A percentile compares a stretch with the other conserved stretches of the same genome.
Evolutionary conservation across 2,888 invertebrate genomes (phyloP).

Genomic region (Lamproptera curius): DNA sequence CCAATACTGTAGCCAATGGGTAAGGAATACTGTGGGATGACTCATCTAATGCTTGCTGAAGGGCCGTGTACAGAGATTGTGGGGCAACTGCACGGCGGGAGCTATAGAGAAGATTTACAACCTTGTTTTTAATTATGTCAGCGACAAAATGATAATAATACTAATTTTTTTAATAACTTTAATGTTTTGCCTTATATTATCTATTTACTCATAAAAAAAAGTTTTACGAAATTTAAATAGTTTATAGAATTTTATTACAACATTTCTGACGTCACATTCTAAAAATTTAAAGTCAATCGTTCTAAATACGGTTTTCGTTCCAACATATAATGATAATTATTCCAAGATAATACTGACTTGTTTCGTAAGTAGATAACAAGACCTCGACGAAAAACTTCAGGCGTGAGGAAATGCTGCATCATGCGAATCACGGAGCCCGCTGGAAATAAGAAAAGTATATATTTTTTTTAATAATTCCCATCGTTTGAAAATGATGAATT

Average conservation of each 20-base stretch:
- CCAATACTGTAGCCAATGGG: slow-evolving; percentile 79
- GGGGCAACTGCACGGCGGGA: slow-evolving; percentile 51
- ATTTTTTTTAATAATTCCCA: background rate
- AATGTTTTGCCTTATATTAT: too few species aligned
- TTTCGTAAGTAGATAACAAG: slow-evolving; percentile 55
- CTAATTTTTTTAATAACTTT: too few species aligned
- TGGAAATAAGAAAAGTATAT: slow-evolving; percentile 32
- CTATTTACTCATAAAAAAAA: too few species aligned
- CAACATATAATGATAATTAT: too few species aligned
- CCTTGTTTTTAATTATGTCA: too few species aligned
- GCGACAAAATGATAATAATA: too few species aligned
- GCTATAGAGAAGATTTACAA: slow-evolving; percentile 31
- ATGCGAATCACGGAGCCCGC: slow-evolving; percentile 78
- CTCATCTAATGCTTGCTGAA: slow-evolving; percentile 42
- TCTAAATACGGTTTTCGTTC: too few species aligned
- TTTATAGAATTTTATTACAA: too few species aligned
- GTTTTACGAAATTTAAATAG: too few species aligned
- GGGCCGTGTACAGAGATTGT: slow-evolving; percentile 44
- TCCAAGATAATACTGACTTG: slow-evolving; percentile 57
- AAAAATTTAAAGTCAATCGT: too few species aligned
- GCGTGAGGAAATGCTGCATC: slow-evolving; percentile 75
- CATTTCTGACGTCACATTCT: too few species aligned
- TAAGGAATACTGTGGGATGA: slow-evolving; percentile 50
- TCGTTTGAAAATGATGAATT: background rate
- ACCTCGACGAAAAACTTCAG: slow-evolving; percentile 77